Base-by-base conservation (phyloP, 2,888 invertebrate species). In the Cosmorhoe ocellata region DNA sequence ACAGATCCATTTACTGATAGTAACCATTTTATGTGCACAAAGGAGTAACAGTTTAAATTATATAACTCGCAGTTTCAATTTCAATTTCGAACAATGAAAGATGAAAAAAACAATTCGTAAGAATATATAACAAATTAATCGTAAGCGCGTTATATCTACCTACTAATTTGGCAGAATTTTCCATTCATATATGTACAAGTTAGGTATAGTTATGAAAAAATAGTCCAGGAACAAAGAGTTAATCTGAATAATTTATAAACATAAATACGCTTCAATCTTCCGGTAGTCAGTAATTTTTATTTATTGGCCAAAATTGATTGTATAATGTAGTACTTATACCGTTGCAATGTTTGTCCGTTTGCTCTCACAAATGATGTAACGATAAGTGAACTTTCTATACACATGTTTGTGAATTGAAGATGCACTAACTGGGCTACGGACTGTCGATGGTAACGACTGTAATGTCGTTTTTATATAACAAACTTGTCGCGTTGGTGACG, bases 1-100 rank as follows among this genome's bases (percentile, higher is more conserved):
- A 51, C 41, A 52, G 67, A 67, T 69, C 65, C 69, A 53, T 64
- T 69, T 62, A 61, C 65, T 64, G 67, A 69, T 69, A 66, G 26
- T 13, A 31, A 59, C 59, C 66, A 63, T 66, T 67, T 63, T 68
- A 61, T 46, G 42, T 43, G 51, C 58, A 59, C 52, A 43, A 50
- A 50, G 11, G 31, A 43, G 27, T 27, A 46, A 52, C 56, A 51
- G 46, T 52, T 60, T 54, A 41, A 30, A 42, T 58, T 62, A 54
- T 44, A 39, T 54, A 56, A 42, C 30, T 37, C 3, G 18, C 18
- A 18, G 22, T 36, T 34, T 38, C 42, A 42, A 33, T 39, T 18
- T 14, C 18, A 30, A 27, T 27, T 12, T 8, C 18, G 27, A 33
- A 33, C 28, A 33, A n/a, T 33, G 10, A 12, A 24, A 12, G 6